Evolutionary conservation across 1,140 invertebrate species (phyloP), one percentile per base, ranked within the genome.

Genomic region (Ceratina japonica): DNA sequence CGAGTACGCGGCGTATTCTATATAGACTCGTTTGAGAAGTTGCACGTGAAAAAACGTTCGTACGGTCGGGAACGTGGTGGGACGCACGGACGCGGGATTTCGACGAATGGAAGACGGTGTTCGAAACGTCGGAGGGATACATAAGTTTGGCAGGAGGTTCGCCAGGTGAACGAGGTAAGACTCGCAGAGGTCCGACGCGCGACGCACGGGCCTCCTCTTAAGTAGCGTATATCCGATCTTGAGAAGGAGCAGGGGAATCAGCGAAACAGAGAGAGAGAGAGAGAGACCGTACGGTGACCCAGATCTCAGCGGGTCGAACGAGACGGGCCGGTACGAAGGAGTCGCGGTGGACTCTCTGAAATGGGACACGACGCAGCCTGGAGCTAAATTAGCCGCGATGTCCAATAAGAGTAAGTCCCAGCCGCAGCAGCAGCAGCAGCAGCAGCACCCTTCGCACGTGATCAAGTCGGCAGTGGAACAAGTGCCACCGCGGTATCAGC

Each of bases 401-500:
- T 92, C 91, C 87, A 92, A 91, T 91, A 92, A 92, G 91, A 91
- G 85, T 83, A 92, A 92, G 87, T 86, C 87, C 79, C 90, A 91
- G 85, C 88, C 89, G 81, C 90, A 44, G 37, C 37, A 44, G 37
- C 37, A 37, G 37, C 37, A 37, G 37, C 37, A 88, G 81, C 88
- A 88, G 79, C 89, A 87, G 80, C 90, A 81, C 79, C 71, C 85
- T 44, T 52, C 78, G 84, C 89, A 88, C 84, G 85, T 86, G 79
- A 87, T 89, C 54, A 91, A 90, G 76, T 72, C 86, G 27, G 7
- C 75, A 79, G 86, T 88, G 71, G 91, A 90, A 7, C 87, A 87
- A 44, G 87, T 94, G 81, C 94, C 94, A 59, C 95, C 95, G 37
- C 92, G 94, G n/a, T 95, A 95, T 85, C 94, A 95, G 84, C 94